Base-by-base conservation (phyloP, 2,113 vertebrate genomes). In the Opisthocomus hoazin region DNA sequence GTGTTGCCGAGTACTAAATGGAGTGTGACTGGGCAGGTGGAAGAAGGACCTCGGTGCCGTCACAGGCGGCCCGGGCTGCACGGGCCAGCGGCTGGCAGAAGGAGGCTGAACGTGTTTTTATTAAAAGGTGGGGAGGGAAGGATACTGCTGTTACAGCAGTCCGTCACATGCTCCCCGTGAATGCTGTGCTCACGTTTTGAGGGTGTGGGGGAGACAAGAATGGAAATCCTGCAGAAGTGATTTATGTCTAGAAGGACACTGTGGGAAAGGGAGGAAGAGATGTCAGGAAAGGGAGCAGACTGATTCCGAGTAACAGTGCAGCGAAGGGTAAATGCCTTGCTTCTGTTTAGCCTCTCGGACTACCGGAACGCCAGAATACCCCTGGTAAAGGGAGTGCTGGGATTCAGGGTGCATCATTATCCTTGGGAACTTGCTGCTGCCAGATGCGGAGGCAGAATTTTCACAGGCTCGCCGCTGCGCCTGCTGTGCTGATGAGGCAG, bases 151-250 rank as follows among this genome's bases (percentile, higher is more conserved):
- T 69, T 71, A 18, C 19, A 54, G 82, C 80, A 84, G 66, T 66
- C 46, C 15, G 4, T 80, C 37, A 17, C 41, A 2, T 0, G 0
- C 17, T 69, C 22, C 5, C 37, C 0, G 0, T 57, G 37, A 37
- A 30, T 13, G 30, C 26, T 66, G 29, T 36, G 36, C 37, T 87
- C 9, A 0, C 2, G 1, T 63, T 70, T 70, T 78, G 36, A 86
- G 30, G 11, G 6, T 51, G 36, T 57, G 22, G 15, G 65, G 53
- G 34, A 89, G 50, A 64, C 15, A 36, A n/a, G 22, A 79, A 66
- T 7, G 37, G 70, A 80, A 84, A 66, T 26, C 1, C 5, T 79
- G 19, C 36, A 29, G 54, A 50, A 77, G 45, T 6, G 15, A 37
- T 65, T 41, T 50, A 53, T 27, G 39, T 34, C 22, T 79, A 21